phyloP scores from a whole-genome alignment of 2,113 vertebrate species.

The Zootoca vivipara region DNA sequence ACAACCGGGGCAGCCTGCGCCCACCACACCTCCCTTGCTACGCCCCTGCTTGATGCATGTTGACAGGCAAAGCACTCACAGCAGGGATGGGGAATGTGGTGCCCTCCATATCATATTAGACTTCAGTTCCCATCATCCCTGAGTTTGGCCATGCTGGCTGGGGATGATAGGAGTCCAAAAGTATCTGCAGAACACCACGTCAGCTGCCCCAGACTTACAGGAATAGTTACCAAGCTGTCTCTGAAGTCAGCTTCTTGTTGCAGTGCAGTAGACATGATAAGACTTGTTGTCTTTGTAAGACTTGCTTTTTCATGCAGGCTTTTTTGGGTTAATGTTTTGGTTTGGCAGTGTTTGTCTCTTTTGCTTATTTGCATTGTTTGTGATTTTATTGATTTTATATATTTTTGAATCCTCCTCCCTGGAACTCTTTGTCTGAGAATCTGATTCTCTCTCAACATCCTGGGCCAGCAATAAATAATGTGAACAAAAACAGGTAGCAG shows the following conservation, averaged over 20 bases:
- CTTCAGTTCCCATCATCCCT: too few relatives aligned
- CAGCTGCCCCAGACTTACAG: too few relatives aligned
- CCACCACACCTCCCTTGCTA: too few relatives aligned
- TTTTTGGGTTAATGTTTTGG: neutral
- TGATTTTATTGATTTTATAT: too few relatives aligned
- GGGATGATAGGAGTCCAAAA: too few relatives aligned
- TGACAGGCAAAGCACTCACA: neutral
- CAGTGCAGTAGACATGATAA: neutral
- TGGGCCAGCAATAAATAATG: neutral
- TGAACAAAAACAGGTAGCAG: neutral
- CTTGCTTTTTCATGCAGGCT: neutral
- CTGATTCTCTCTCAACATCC: neutral
- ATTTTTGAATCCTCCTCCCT: neutral
- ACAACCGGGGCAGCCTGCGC: too few relatives aligned
- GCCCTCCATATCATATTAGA: too few relatives aligned
- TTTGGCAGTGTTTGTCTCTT: neutral
- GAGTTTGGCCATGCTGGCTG: too few relatives aligned
- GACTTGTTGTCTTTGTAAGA: neutral
- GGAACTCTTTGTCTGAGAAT: neutral
- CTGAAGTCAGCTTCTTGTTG: neutral
- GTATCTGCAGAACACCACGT: too few relatives aligned
- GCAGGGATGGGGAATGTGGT: too few relatives aligned
- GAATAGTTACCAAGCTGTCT: neutral
- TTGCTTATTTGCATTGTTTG: neutral
- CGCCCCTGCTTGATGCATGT: neutral